phyloP scores from a whole-genome alignment of 1,140 invertebrate species.

The Amphibalanus amphitrite region DNA sequence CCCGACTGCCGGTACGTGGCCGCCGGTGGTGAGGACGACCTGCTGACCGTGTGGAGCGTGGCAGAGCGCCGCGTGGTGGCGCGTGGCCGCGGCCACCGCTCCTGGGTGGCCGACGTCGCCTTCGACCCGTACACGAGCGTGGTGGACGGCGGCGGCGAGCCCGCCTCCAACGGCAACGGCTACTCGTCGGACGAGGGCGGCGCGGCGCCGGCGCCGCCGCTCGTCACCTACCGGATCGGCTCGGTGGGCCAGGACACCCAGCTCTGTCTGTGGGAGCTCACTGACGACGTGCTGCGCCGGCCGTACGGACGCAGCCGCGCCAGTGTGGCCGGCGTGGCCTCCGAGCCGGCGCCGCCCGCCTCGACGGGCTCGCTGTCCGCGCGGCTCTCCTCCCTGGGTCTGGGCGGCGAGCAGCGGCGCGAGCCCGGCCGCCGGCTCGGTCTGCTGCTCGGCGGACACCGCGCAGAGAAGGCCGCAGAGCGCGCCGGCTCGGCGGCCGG shows the following conservation, averaged over 20 bases:
- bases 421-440: neutral
- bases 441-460: constrained; percentile 14
- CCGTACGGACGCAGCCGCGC: constrained; percentile 17
- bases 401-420: constrained; percentile 6
- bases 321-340: constrained; percentile 18
- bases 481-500: constrained; percentile 19
- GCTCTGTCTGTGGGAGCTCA: constrained; percentile 95
- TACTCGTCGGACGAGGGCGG: constrained; percentile 18
- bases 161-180: constrained; percentile 17
- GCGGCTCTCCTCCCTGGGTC: neutral
- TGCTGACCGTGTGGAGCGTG: constrained; percentile 95
- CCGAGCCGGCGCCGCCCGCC: neutral
- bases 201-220: constrained; percentile 17
- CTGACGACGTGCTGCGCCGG: constrained; percentile 64
- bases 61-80: constrained; percentile 83
- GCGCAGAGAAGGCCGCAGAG: constrained; percentile 18
- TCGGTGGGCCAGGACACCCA: constrained; percentile 97
- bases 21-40: constrained; percentile 94
- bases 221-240: constrained; percentile 70
- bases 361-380: neutral
- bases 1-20: constrained; percentile 90
- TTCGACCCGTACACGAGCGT: constrained; percentile 83
- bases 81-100: constrained; percentile 75
- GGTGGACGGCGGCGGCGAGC: constrained; percentile 25
- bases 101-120: constrained; percentile 92